phyloP scores from a whole-genome alignment of 2,113 vertebrate genomes.

The Melospiza georgiana region DNA sequence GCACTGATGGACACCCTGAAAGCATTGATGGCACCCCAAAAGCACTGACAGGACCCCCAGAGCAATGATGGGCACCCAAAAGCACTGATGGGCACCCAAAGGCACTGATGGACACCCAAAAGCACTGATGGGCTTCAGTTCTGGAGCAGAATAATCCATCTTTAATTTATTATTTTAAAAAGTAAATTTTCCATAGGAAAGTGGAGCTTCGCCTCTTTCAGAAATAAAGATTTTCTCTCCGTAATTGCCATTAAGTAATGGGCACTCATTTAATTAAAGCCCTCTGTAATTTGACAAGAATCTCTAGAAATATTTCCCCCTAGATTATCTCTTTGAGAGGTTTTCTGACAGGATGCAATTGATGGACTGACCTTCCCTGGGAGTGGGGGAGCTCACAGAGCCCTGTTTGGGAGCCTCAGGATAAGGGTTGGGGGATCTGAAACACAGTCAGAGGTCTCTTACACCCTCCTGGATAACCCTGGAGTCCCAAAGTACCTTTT shows the following conservation, averaged over 20 bases:
- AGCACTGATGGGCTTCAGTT: background rate
- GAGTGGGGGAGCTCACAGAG: background rate
- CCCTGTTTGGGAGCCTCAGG: background rate
- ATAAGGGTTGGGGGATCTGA: background rate
- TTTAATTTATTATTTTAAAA: background rate
- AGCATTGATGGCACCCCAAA: too few relatives aligned
- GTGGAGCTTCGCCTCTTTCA: background rate
- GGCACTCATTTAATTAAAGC: background rate
- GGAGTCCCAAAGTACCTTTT: background rate
- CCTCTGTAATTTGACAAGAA: background rate
- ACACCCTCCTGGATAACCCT: background rate
- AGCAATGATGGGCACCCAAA: too few relatives aligned
- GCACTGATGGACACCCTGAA: too few relatives aligned
- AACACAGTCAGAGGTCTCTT: rapidly evolving
- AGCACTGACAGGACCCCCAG: too few relatives aligned
- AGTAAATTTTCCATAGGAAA: background rate
- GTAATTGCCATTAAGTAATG: background rate
- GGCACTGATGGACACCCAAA: too few relatives aligned
- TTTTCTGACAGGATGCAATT: background rate
- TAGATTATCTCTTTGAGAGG: background rate
- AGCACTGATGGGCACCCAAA: too few relatives aligned
- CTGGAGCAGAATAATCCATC: background rate
- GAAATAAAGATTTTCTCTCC: background rate
- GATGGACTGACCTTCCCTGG: background rate
- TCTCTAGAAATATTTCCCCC: background rate